Evolutionary conservation across 2,113 vertebrate species (phyloP).

Genomic region (Mirounga angustirostris): DNA sequence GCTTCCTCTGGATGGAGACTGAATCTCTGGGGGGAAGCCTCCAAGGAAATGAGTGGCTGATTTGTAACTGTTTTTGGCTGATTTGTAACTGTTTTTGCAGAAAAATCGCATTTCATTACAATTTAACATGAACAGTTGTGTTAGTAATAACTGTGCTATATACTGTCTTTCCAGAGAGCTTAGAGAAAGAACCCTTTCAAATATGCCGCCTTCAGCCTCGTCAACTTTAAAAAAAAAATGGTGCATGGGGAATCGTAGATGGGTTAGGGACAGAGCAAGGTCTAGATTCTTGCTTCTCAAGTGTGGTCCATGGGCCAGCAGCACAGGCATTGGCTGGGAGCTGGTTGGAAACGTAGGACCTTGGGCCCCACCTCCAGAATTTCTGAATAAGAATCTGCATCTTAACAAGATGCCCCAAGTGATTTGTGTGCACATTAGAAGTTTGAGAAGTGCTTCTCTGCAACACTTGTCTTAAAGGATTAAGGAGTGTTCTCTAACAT

Average conservation of each 20-base stretch:
- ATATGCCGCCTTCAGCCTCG: neutral
- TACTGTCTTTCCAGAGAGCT: neutral
- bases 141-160: constrained; percentile 13
- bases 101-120: constrained; percentile 43
- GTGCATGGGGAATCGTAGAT: neutral
- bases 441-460: neutral
- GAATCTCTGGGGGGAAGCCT: neutral
- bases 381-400: neutral
- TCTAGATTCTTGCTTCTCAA: neutral
- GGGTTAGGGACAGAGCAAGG: neutral
- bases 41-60: constrained; percentile 52
- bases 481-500: neutral
- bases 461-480: neutral
- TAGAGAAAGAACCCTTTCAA: neutral
- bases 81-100: constrained; percentile 34
- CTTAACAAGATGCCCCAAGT: neutral
- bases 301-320: neutral
- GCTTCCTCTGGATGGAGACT: neutral
- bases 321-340: fast-evolving
- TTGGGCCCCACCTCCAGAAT: neutral
- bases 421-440: neutral
- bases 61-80: constrained; percentile 16
- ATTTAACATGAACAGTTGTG: neutral
- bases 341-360: neutral
- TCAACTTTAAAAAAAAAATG: neutral